Conservation (phyloP, 2,797 vertebrate species). For the Molothrus ater region DNA sequence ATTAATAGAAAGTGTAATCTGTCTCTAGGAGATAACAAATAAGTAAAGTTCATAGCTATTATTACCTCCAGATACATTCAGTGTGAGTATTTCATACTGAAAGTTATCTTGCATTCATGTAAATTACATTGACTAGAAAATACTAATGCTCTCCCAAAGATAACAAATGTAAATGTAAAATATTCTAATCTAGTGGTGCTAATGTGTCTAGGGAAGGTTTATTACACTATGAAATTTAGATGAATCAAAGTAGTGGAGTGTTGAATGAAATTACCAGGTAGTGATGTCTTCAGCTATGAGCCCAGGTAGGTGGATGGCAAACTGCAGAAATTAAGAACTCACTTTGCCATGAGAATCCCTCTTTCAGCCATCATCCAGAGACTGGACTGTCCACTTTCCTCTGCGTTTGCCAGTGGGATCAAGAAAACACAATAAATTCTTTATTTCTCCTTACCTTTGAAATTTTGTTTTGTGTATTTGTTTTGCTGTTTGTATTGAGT, state of each 20-base stretch:
- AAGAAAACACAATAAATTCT: background rate
- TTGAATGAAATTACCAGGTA: background rate
- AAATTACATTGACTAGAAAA: slow-evolving; percentile 70
- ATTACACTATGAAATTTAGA: background rate
- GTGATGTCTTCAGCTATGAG: background rate
- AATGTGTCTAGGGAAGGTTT: background rate
- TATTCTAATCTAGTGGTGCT: slow-evolving; percentile 49
- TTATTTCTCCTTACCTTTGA: background rate
- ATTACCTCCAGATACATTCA: slow-evolving; percentile 52
- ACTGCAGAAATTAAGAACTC: background rate
- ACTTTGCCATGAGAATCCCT: background rate
- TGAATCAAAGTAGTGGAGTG: slow-evolving; percentile 7
- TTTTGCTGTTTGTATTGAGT: background rate
- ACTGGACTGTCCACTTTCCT: background rate
- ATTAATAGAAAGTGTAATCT: slow-evolving; percentile 35
- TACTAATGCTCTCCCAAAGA: slow-evolving; percentile 66
- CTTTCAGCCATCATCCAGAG: background rate
- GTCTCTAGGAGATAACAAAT: slow-evolving; percentile 46
- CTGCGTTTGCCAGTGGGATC: background rate
- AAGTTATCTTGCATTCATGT: slow-evolving; percentile 63
- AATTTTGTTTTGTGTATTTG: background rate
- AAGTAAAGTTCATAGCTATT: slow-evolving; percentile 60
- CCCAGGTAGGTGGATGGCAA: background rate
- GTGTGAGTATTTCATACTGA: slow-evolving; percentile 40
- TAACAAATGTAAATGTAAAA: slow-evolving; percentile 69